These are phyloP conservation scores for Paguma larvata DNA, from an alignment of 2,797 vertebrate species.

Conservation along the genomic window DNA sequence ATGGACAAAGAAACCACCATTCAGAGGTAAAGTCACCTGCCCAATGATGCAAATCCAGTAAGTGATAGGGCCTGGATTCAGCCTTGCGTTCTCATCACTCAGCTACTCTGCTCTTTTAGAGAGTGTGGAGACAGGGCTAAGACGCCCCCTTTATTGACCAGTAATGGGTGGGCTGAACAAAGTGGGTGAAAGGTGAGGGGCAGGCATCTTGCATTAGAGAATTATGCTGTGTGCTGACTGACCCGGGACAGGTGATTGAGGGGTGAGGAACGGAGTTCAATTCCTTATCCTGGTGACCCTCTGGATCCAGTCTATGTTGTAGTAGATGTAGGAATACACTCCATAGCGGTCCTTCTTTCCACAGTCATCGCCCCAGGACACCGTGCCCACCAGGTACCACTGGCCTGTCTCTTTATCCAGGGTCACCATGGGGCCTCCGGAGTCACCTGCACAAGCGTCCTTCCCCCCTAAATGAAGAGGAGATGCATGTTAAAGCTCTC, in stretches of 20 bases:
- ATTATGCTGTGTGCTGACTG: background rate
- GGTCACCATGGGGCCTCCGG: conserved; percentile 88
- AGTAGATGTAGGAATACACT: conserved; percentile 85
- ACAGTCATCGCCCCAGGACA: conserved; percentile 88
- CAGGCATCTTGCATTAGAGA: background rate
- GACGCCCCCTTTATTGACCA: background rate
- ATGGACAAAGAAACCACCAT: background rate
- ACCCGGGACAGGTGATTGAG: too few species aligned
- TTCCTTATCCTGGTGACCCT: conserved; percentile 69
- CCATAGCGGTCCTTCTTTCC: conserved; percentile 86
- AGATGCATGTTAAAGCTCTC: background rate
- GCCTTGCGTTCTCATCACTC: background rate
- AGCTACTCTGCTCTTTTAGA: background rate
- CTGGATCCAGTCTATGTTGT: conserved; percentile 85
- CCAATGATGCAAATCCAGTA: background rate
- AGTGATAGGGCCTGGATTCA: background rate
- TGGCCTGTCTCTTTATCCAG: conserved; percentile 60
- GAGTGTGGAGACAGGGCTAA: background rate
- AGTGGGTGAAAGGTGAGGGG: background rate
- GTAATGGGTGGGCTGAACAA: background rate
- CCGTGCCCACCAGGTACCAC: conserved; percentile 85
- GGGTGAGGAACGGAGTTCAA: conserved; percentile 21
- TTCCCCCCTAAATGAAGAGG: conserved; percentile 82
- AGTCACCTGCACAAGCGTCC: conserved; percentile 87
- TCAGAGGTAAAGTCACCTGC: background rate